These are phyloP conservation scores for Orussus abietinus DNA, from an alignment of 1,140 invertebrate genomes.

Conservation along the genomic window DNA sequence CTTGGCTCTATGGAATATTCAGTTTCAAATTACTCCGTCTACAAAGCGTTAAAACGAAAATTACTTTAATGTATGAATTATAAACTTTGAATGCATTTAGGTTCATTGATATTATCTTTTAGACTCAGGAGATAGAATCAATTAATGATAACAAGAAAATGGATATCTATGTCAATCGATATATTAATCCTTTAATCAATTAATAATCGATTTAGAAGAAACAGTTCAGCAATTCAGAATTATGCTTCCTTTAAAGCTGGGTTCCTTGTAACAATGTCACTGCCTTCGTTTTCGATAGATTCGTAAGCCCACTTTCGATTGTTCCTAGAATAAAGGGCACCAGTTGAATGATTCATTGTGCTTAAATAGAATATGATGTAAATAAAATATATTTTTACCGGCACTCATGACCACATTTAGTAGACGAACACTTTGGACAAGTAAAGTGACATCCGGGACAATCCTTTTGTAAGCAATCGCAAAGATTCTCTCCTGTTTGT, in stretches of 20 bases:
- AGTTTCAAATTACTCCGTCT: too few relatives aligned
- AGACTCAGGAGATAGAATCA: too few relatives aligned
- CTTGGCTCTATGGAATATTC: too few relatives aligned
- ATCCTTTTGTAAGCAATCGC: constrained; percentile 68
- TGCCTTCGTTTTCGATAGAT: constrained; percentile 44
- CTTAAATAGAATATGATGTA: neutral
- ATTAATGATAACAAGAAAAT: too few relatives aligned
- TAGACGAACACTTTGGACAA: constrained; percentile 67
- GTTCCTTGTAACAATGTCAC: constrained; percentile 34
- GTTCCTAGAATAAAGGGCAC: constrained; percentile 26
- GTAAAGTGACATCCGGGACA: constrained; percentile 79
- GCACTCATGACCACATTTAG: constrained; percentile 64
- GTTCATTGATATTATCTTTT: too few relatives aligned
- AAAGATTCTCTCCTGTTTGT: constrained; percentile 63
- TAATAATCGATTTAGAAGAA: neutral
- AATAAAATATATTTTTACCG: constrained; percentile 36
- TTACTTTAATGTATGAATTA: too few relatives aligned
- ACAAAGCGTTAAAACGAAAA: too few relatives aligned
- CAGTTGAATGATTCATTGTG: constrained; percentile 3
- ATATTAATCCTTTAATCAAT: neutral
- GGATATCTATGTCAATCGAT: too few relatives aligned
- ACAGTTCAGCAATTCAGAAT: neutral
- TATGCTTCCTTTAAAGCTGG: constrained; percentile 22
- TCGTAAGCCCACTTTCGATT: constrained; percentile 47
- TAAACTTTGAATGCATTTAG: too few relatives aligned